A percentile compares a stretch with the other conserved stretches of the same genome.
Evolutionary conservation across 2,888 invertebrate species (phyloP).

Genomic region (Meliscaeva auricollis): DNA sequence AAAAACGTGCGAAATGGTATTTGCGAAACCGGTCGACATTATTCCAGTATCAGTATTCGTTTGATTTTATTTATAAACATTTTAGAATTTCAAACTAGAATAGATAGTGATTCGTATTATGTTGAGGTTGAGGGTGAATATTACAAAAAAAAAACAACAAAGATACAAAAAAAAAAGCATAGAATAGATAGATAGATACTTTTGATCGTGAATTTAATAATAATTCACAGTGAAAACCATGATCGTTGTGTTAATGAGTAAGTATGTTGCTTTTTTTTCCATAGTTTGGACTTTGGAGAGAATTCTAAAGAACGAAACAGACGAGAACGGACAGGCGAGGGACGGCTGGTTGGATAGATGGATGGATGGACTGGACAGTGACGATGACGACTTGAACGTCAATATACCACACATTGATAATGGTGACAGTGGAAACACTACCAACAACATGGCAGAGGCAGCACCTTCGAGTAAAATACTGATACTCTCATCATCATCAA

Average conservation of each 20-base stretch:
- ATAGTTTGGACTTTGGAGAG: conserved; percentile 34
- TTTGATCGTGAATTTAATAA: conserved; percentile 68
- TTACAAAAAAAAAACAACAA: neutral
- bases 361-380: neutral
- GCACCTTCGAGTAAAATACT: neutral
- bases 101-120: conserved; percentile 35
- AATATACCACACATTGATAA: conserved; percentile 9
- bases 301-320: neutral
- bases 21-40: conserved; percentile 70
- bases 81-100: conserved; percentile 35
- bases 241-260: conserved; percentile 70
- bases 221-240: conserved; percentile 68
- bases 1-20: conserved; percentile 75
- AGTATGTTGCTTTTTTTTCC: conserved; percentile 26
- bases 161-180: neutral
- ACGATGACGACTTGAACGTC: conserved; percentile 12
- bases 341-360: neutral
- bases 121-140: conserved; percentile 29
- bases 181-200: conserved; percentile 15
- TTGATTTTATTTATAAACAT: conserved; percentile 34
- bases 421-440: conserved; percentile 27
- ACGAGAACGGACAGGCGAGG: neutral
- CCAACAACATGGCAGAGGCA: neutral
- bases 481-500: neutral
- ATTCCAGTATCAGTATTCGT: conserved; percentile 47